Conservation (phyloP, 1,140 invertebrate species). For the Sesamia nonagrioides region DNA sequence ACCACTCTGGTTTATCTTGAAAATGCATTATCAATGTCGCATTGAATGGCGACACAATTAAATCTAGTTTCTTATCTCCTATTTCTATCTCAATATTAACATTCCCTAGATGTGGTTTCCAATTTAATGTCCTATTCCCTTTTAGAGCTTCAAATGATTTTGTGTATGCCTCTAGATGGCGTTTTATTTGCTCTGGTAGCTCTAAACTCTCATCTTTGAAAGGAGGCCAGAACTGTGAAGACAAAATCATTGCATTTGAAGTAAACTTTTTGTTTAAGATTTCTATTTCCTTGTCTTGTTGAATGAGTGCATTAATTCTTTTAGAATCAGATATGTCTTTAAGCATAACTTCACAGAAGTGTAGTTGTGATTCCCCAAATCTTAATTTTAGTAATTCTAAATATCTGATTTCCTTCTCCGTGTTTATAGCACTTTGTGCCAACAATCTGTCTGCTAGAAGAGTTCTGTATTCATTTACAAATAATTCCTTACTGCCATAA, state of each 20-base stretch:
- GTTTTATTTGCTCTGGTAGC: slow-evolving; percentile 93
- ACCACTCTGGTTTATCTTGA: slow-evolving; percentile 95
- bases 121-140: slow-evolving; percentile 97
- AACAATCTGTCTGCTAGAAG: slow-evolving; percentile 97
- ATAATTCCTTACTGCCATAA: slow-evolving; percentile 99
- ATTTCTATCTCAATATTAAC: slow-evolving; percentile 97
- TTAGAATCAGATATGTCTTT: slow-evolving; percentile 97
- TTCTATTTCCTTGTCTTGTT: slow-evolving; percentile 90
- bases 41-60: slow-evolving; percentile 97
- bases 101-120: slow-evolving; percentile 97
- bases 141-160: slow-evolving; percentile 97
- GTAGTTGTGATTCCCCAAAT: slow-evolving; percentile 98
- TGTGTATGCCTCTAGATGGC: slow-evolving; percentile 95
- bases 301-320: slow-evolving; percentile 95
- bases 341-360: slow-evolving; percentile 99
- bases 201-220: slow-evolving; percentile 98
- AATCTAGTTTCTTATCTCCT: slow-evolving; percentile 93
- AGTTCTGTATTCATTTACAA: slow-evolving; percentile 99
- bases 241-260: slow-evolving; percentile 94
- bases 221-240: slow-evolving; percentile 99
- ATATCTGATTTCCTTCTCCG: slow-evolving; percentile 97
- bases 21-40: slow-evolving; percentile 98
- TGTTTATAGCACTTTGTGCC: slow-evolving; percentile 95
- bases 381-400: slow-evolving; percentile 97
- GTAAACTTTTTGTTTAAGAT: slow-evolving; percentile 89